phyloP scores from a whole-genome alignment of 2,113 vertebrate genomes.

The Coryphaenoides rupestris region DNA sequence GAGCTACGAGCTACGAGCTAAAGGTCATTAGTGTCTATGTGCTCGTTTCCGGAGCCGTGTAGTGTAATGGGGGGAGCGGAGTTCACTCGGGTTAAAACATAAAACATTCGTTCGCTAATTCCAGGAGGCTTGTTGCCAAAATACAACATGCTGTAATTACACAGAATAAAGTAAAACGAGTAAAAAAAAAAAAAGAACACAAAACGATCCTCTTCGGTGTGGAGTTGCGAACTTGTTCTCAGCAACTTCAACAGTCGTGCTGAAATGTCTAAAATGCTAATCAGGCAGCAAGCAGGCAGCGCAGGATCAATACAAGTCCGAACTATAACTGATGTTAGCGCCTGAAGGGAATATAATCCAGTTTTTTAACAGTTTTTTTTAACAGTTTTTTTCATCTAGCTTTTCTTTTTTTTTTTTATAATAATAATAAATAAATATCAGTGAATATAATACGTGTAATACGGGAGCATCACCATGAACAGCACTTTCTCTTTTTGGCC shows the following conservation, averaged over 20 bases:
- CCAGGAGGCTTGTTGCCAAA: constrained; percentile 67
- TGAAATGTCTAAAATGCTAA: too few relatives aligned
- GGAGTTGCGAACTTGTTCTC: too few relatives aligned
- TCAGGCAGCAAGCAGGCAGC: too few relatives aligned
- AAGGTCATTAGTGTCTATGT: constrained; percentile 70
- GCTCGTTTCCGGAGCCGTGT: constrained; percentile 57
- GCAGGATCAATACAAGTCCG: too few relatives aligned
- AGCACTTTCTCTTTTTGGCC: constrained; percentile 51
- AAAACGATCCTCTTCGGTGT: neutral
- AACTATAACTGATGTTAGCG: too few relatives aligned
- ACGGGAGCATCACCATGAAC: constrained; percentile 40
- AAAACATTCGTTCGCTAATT: constrained; percentile 75
- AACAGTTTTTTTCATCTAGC: neutral
- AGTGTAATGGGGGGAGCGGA: constrained; percentile 53
- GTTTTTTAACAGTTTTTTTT: too few relatives aligned
- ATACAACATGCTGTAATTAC: constrained; percentile 71
- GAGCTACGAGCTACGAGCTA: constrained; percentile 67
- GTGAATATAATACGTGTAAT: neutral
- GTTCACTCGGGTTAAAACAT: constrained; percentile 69
- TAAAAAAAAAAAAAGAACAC: constrained; percentile 42
- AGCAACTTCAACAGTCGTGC: too few relatives aligned
- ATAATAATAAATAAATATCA: constrained; percentile 19
- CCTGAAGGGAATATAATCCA: too few relatives aligned
- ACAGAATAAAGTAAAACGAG: constrained; percentile 35
- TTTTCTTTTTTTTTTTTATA: constrained; percentile 22